Evolutionary conservation across 23 tunicate species (phyloP).

Genomic region (Diplosoma virens): DNA sequence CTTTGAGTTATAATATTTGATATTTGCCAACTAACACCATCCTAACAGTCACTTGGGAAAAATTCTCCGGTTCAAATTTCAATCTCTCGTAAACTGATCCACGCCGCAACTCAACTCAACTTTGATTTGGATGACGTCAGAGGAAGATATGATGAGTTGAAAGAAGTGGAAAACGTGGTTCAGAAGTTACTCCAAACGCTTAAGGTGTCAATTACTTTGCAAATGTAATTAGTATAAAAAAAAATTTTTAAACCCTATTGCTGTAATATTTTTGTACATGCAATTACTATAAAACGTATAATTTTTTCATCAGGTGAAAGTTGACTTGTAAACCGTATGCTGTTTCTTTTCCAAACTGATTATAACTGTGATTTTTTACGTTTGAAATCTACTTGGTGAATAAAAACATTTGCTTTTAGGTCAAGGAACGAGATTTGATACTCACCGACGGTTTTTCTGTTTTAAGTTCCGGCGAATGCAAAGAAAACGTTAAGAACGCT

Average conservation of each 20-base stretch:
- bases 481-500: not conserved
- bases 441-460: slow-evolving; percentile 34
- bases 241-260: no score
- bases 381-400: no score
- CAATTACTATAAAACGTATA: no score
- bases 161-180: slow-evolving; percentile 32
- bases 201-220: slow-evolving; percentile 28
- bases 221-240: no score
- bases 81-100: not conserved
- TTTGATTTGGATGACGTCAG: slow-evolving; percentile 53
- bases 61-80: not conserved
- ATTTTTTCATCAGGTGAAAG: no score
- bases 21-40: no score
- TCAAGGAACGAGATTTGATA: not conserved
- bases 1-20: no score
- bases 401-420: not conserved
- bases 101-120: slow-evolving; percentile 27
- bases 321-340: no score
- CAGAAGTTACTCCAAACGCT: slow-evolving; percentile 27
- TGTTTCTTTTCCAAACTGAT: no score
- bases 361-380: no score
- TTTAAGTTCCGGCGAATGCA: not conserved
- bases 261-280: no score
- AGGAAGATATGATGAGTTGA: slow-evolving; percentile 60
- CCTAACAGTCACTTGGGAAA: no score